Evolutionary conservation across 2,113 vertebrate species (phyloP).

Genomic region (Balaeniceps rex): DNA sequence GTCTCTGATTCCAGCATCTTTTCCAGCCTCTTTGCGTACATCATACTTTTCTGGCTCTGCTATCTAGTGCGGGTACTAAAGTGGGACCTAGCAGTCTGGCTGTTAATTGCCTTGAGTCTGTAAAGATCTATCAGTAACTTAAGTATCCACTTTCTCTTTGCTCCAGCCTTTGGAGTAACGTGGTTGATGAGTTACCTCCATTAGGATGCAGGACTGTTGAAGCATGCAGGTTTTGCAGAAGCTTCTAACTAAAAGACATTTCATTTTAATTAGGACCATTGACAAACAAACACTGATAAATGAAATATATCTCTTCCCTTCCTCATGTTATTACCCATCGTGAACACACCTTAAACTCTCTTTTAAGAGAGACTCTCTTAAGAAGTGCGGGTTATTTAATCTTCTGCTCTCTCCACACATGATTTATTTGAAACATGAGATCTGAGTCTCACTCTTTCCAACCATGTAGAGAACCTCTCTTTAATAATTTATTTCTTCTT

Average conservation of each 20-base stretch:
- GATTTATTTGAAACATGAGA: neutral
- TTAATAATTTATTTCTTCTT: neutral
- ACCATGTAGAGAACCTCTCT: accelerated
- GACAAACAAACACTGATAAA: neutral
- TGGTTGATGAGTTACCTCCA: neutral
- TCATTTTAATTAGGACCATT: neutral
- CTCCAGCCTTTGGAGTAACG: neutral
- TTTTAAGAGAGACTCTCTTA: neutral
- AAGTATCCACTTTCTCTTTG: neutral
- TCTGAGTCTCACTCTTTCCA: neutral
- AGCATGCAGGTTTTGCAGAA: neutral
- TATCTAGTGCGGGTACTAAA: neutral
- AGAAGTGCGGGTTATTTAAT: neutral
- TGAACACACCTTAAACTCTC: neutral
- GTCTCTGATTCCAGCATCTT: neutral
- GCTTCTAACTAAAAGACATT: neutral
- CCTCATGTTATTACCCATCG: neutral
- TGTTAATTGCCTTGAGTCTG: neutral
- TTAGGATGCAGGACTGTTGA: neutral
- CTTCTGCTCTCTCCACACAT: neutral
- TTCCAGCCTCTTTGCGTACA: neutral
- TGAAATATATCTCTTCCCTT: neutral
- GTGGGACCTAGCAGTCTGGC: neutral
- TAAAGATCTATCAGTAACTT: neutral
- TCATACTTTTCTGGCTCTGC: neutral